Conservation (phyloP, 1,140 invertebrate genomes). For the Zaprionus lachaisei region DNA sequence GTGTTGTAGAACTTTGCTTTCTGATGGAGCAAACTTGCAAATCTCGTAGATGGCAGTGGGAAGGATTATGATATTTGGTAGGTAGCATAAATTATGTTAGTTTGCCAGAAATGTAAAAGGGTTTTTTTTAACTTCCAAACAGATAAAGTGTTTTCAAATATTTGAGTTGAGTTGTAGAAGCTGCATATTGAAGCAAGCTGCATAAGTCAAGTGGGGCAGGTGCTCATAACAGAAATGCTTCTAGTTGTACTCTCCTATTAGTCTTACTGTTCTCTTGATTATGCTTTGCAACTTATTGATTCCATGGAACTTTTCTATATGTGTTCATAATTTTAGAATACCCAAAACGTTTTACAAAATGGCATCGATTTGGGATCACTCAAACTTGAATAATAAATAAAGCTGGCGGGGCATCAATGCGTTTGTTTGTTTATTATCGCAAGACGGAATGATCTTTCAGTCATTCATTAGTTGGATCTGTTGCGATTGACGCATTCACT, state of each 20-base stretch:
- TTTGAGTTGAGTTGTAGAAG: not conserved
- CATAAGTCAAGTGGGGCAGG: too few species aligned
- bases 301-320: too few species aligned
- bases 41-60: not conserved
- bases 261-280: too few species aligned
- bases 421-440: slow-evolving; percentile 46
- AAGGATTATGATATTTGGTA: not conserved
- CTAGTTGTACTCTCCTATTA: too few species aligned
- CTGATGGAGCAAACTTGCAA: not conserved
- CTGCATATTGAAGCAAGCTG: too few species aligned
- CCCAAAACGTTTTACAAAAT: not conserved
- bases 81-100: not conserved
- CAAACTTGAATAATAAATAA: slow-evolving; percentile 1
- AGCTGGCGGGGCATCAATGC: slow-evolving; percentile 14
- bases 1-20: not conserved
- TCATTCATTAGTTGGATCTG: slow-evolving; percentile 6
- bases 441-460: slow-evolving; percentile 31
- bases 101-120: not conserved
- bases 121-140: not conserved
- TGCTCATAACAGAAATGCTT: too few species aligned
- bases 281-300: too few species aligned
- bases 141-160: not conserved
- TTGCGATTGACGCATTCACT: slow-evolving; percentile 34
- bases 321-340: not conserved
- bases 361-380: not conserved